Conservation (phyloP, 2,797 vertebrate genomes). For the Urosaurus nigricauda region DNA sequence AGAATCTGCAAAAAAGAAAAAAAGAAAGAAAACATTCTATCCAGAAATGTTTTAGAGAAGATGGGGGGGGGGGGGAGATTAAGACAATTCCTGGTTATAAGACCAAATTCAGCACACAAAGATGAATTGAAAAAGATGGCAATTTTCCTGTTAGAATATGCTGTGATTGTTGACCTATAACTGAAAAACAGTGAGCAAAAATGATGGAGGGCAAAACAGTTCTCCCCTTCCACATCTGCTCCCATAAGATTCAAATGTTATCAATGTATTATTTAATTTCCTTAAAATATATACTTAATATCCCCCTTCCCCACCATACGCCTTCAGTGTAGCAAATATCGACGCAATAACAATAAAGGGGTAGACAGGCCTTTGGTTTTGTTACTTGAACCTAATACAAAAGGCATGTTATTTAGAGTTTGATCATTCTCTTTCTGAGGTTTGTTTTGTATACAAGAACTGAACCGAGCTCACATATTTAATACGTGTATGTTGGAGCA, state of each 20-base stretch:
- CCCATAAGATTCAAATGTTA: conserved; percentile 46
- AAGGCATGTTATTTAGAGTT: neutral
- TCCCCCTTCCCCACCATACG: neutral
- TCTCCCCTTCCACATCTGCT: conserved; percentile 10
- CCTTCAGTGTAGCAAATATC: neutral
- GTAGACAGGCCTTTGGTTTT: neutral
- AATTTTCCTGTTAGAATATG: conserved; percentile 8
- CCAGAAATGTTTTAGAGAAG: conserved; percentile 13
- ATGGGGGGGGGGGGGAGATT: neutral
- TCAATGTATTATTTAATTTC: neutral
- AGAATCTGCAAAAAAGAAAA: conserved; percentile 25
- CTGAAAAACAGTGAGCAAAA: conserved; percentile 60
- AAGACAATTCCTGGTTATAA: conserved; percentile 20
- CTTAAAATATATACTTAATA: neutral
- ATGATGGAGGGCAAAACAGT: conserved; percentile 9
- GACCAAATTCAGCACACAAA: conserved; percentile 29
- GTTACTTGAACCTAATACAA: neutral
- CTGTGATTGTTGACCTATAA: conserved; percentile 36
- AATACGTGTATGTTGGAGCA: too few relatives aligned
- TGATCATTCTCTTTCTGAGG: neutral
- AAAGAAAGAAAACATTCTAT: conserved; percentile 18
- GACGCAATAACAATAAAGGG: neutral
- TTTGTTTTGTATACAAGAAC: neutral
- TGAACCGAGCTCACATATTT: neutral
- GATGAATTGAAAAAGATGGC: neutral